Evolutionary conservation across 2,113 vertebrate genomes (phyloP), one percentile per base, ranked within the genome.

Genomic region (Hylia prasina): DNA sequence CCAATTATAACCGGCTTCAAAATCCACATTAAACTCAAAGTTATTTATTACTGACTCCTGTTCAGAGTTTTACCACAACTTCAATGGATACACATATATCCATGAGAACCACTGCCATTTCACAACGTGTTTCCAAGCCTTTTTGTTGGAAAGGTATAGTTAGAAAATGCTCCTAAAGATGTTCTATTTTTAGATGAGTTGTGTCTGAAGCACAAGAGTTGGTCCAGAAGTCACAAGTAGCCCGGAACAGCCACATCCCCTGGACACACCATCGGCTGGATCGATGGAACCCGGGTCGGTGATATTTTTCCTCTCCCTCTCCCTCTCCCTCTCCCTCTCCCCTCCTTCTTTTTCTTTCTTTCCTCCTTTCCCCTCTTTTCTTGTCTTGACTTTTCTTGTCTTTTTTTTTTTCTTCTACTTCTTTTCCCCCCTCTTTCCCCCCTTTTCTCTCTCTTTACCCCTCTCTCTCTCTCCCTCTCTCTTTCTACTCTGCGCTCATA

Each of bases 211-310:
- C 22, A 7, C 37, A 27, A 15, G 27, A 25, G 24, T 2, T 44
- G 79, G 24, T 13, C 13, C 48, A 15, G 47, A 42, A 11, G 44
- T 0, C 8, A 6, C 23, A 33, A 64, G 31, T 0, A 17, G 13
- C 11, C 6, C 9, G 17, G 24, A 61, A 68, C 0, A 1, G 17
- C 31, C 81, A 6, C 37, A 56, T 51, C 17, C 31, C 53, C 31
- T 16, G 27, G 44, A 39, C 13, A n/a, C 57, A 4, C 33, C 19
- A 30, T 11, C 0, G 0, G 28, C 28, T 21, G 33, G 10, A 45
- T 9, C 0, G 0, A 44, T 15, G 45, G 45, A 77, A 37, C 31
- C 22, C 39, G 20, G 13, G n/a, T 28, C 66, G 44, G 8, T 8
- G 40, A 30, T 47, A 6, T 22, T 40, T 14, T 18, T 31, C 15